A percentile compares a stretch with the other conserved stretches of the same genome.
These are phyloP conservation scores for Clarias fuscus DNA, from an alignment of 2,797 vertebrate species.

Conservation along the genomic window DNA sequence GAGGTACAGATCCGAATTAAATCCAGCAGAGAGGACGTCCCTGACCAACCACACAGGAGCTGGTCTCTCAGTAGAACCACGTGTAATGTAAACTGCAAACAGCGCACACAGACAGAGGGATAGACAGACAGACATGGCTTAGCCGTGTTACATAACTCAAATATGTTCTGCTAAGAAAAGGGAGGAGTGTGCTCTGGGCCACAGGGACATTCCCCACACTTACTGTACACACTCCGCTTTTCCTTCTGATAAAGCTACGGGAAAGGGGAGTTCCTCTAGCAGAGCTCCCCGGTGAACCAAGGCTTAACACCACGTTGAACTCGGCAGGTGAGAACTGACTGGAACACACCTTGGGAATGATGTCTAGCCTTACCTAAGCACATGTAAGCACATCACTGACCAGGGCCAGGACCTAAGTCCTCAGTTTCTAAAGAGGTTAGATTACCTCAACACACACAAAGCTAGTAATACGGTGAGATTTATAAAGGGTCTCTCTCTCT, in stretches of 20 bases:
- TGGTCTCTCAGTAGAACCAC: conserved; percentile 43
- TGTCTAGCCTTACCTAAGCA: neutral
- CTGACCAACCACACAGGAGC: neutral
- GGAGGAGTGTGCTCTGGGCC: conserved; percentile 18
- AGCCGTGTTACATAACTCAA: conserved; percentile 46
- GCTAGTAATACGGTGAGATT: neutral
- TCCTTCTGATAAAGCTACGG: conserved; percentile 33
- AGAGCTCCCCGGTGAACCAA: conserved; percentile 11
- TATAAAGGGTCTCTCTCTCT: too few relatives aligned
- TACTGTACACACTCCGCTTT: conserved; percentile 7
- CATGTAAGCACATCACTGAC: neutral
- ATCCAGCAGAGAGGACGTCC: neutral
- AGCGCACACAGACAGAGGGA: neutral
- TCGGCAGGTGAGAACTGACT: neutral
- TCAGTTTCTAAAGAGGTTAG: neutral
- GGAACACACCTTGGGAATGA: neutral
- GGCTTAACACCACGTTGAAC: neutral
- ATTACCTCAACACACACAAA: neutral
- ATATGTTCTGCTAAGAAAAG: conserved; percentile 45
- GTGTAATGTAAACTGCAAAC: neutral
- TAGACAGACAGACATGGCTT: conserved; percentile 21
- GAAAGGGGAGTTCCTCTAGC: conserved; percentile 24
- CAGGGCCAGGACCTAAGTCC: too few relatives aligned
- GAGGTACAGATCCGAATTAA: neutral
- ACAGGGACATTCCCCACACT: conserved; percentile 33